Conservation (phyloP, 2,888 invertebrate species). For the Candidula unifasciata region DNA sequence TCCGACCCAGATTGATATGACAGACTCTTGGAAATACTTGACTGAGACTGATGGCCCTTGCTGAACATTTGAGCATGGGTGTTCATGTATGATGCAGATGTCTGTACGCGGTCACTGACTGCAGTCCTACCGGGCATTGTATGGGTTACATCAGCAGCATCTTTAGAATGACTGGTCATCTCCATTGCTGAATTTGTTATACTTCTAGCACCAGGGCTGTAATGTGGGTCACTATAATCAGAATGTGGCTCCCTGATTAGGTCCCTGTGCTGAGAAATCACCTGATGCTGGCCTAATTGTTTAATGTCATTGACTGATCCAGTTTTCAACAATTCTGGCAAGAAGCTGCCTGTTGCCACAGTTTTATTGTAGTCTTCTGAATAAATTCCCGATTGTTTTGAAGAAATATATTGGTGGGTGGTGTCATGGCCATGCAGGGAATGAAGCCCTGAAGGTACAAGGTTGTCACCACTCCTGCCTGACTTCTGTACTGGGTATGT, state of each 20-base stretch:
- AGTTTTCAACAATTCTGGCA: conserved; percentile 27
- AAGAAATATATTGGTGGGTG: neutral
- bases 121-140: neutral
- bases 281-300: conserved; percentile 13
- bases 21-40: conserved; percentile 1
- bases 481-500: conserved; percentile 27
- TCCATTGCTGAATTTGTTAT: conserved; percentile 11
- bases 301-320: neutral
- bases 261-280: conserved; percentile 33
- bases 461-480: neutral
- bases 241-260: conserved; percentile 14
- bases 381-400: conserved; percentile 16
- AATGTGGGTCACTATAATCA: conserved; percentile 19
- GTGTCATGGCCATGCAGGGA: neutral
- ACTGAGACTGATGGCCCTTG: conserved; percentile 2
- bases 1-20: conserved; percentile 14
- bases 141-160: neutral
- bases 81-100: neutral
- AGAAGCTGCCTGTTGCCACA: conserved; percentile 1
- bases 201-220: neutral
- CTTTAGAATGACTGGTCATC: neutral
- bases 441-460: conserved; percentile 16
- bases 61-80: neutral
- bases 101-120: conserved; percentile 4
- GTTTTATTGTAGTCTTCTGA: conserved; percentile 9